phyloP scores from a whole-genome alignment of 1,140 invertebrate genomes.

The Copidosoma floridanum region DNA sequence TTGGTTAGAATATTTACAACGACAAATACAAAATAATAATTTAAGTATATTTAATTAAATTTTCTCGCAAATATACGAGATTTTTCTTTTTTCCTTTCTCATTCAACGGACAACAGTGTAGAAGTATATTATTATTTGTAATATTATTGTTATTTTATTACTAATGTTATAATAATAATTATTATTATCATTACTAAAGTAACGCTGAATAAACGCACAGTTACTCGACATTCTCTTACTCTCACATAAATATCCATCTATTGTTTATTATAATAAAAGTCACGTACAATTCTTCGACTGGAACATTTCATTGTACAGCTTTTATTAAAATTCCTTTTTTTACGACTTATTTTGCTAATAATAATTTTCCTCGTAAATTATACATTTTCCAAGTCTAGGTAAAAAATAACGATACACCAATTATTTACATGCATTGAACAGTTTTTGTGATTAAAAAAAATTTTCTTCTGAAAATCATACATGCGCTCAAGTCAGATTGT shows the following conservation, averaged over 20 bases:
- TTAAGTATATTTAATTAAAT: conserved; percentile 48
- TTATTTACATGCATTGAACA: too few relatives aligned
- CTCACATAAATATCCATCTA: conserved; percentile 12
- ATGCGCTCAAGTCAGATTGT: too few relatives aligned
- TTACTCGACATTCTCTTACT: neutral
- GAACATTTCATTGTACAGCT: neutral
- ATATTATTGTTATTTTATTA: too few relatives aligned
- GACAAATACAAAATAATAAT: conserved; percentile 52
- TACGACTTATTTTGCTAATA: too few relatives aligned
- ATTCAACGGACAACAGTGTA: conserved; percentile 52
- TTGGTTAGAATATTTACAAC: conserved; percentile 50
- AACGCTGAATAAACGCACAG: conserved; percentile 42
- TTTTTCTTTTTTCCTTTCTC: conserved; percentile 34
- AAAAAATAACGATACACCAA: too few relatives aligned
- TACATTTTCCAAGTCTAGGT: too few relatives aligned
- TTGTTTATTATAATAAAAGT: neutral
- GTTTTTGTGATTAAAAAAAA: too few relatives aligned
- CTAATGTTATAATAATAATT: too few relatives aligned
- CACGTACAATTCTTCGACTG: neutral
- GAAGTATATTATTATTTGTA: conserved; percentile 51
- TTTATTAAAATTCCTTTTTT: neutral
- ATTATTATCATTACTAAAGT: conserved; percentile 52
- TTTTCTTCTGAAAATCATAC: too few relatives aligned
- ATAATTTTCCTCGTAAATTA: too few relatives aligned
- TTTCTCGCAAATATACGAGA: conserved; percentile 36